These are phyloP conservation scores for Gortyna flavago DNA, from an alignment of 2,888 invertebrate genomes.

Conservation along the genomic window DNA sequence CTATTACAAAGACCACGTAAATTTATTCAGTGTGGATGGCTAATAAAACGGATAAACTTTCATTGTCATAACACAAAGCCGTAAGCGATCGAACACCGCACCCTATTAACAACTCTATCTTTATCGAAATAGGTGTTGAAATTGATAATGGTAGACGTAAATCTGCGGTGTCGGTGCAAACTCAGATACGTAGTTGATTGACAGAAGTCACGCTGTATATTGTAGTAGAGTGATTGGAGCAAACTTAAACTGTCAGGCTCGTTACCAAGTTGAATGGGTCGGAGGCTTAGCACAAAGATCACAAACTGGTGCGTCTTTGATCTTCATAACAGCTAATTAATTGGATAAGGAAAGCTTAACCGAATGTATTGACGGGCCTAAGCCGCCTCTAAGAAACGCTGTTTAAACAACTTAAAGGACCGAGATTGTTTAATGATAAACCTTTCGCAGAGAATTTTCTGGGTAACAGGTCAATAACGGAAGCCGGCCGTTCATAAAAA, in stretches of 20 bases:
- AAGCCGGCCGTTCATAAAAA: constrained; percentile 53
- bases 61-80: constrained; percentile 67
- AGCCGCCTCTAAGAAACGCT: constrained; percentile 65
- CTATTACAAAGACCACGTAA: constrained; percentile 83
- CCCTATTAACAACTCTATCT: constrained; percentile 64
- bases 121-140: constrained; percentile 60
- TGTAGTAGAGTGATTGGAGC: constrained; percentile 78
- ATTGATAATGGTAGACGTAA: constrained; percentile 63
- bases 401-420: constrained; percentile 72
- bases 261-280: constrained; percentile 81
- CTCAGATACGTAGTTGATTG: constrained; percentile 80
- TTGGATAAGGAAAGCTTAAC: constrained; percentile 83
- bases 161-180: constrained; percentile 73
- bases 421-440: constrained; percentile 75
- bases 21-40: constrained; percentile 85
- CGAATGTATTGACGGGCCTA: constrained; percentile 79
- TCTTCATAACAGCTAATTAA: constrained; percentile 87
- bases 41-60: constrained; percentile 84
- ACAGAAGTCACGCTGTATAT: constrained; percentile 82
- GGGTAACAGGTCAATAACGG: constrained; percentile 55
- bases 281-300: constrained; percentile 80
- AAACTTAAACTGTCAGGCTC: constrained; percentile 85
- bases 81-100: constrained; percentile 59
- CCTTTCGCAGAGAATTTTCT: constrained; percentile 60
- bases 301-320: constrained; percentile 83